These are phyloP conservation scores for Alloscopus bannaensis DNA, from an alignment of 2,888 invertebrate genomes.

Conservation along the genomic window DNA sequence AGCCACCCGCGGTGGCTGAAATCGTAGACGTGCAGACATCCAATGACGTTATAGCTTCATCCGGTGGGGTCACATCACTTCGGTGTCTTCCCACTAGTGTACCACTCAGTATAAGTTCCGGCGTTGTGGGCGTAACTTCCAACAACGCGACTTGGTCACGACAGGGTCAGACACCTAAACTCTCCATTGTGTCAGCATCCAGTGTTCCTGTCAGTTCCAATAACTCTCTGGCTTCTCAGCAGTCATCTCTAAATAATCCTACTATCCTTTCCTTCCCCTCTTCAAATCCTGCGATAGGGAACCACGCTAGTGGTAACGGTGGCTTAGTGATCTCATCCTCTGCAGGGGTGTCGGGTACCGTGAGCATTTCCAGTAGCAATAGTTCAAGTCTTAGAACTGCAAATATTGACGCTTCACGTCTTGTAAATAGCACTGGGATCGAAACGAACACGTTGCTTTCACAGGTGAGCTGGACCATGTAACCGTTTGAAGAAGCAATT, in stretches of 20 bases:
- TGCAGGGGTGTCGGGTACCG: constrained; percentile 34
- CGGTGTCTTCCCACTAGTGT: background rate
- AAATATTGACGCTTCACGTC: constrained; percentile 64
- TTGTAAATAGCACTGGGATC: constrained; percentile 61
- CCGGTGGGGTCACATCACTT: background rate
- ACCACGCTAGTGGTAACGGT: constrained; percentile 39
- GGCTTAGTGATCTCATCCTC: constrained; percentile 45
- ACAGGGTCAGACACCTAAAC: constrained; percentile 27
- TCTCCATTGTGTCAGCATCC: constrained; percentile 40
- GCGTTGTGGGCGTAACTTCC: background rate
- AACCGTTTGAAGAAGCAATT: no score
- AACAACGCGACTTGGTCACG: constrained; percentile 27
- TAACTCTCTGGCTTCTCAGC: constrained; percentile 23
- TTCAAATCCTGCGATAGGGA: constrained; percentile 31
- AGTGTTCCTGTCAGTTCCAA: constrained; percentile 37
- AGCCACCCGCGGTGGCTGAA: constrained; percentile 68
- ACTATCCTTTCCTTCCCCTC: constrained; percentile 33
- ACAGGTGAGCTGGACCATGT: constrained; percentile 70
- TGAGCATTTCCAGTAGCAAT: constrained; percentile 62
- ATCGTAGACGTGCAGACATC: constrained; percentile 70
- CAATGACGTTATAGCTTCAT: constrained; percentile 42
- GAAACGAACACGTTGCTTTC: constrained; percentile 66
- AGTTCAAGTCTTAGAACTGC: constrained; percentile 56
- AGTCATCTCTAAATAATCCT: constrained; percentile 34
- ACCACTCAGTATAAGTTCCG: background rate